These are phyloP conservation scores for Temnopleurus reevesii DNA, from an alignment of 53 echinoderm and acorn worm species.

Conservation along the genomic window DNA sequence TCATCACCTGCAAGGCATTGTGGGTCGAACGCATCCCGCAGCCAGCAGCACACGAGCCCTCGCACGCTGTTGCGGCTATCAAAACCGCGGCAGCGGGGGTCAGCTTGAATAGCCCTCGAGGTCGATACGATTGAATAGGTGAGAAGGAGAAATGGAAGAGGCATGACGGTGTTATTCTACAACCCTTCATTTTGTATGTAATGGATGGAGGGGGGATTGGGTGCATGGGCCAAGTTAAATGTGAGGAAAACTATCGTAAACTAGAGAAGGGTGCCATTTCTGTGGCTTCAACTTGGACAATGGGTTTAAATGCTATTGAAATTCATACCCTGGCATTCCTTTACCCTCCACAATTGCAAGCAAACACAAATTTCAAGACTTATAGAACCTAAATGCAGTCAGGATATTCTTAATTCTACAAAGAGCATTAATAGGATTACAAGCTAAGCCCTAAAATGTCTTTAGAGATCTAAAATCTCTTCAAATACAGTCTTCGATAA, in stretches of 20 bases:
- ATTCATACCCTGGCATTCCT: not conserved
- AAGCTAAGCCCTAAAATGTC: no score
- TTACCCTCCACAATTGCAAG: no score
- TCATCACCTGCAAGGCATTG: constrained; percentile 20
- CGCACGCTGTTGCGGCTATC: not conserved
- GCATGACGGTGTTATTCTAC: not conserved
- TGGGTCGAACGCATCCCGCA: constrained; percentile 4
- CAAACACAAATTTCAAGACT: no score
- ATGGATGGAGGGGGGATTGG: not conserved
- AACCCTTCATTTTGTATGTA: not conserved
- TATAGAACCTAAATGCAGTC: no score
- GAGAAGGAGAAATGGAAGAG: not conserved
- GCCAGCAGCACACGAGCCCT: constrained; percentile 10
- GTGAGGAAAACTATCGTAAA: not conserved
- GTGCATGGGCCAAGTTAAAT: not conserved
- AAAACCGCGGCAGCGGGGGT: constrained; percentile 33
- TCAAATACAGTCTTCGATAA: no score
- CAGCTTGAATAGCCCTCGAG: constrained; percentile 37
- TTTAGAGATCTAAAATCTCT: no score
- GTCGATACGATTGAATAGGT: constrained; percentile 47
- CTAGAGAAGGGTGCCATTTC: not conserved
- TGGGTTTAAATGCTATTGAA: not conserved
- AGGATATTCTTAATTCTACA: no score
- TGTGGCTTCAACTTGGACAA: not conserved
- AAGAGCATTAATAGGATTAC: no score